Percentiles rank a stretch among this genome's conserved stretches.
Evolutionary conservation across 2,888 invertebrate species (phyloP).

Genomic region (Gortyna flavago): DNA sequence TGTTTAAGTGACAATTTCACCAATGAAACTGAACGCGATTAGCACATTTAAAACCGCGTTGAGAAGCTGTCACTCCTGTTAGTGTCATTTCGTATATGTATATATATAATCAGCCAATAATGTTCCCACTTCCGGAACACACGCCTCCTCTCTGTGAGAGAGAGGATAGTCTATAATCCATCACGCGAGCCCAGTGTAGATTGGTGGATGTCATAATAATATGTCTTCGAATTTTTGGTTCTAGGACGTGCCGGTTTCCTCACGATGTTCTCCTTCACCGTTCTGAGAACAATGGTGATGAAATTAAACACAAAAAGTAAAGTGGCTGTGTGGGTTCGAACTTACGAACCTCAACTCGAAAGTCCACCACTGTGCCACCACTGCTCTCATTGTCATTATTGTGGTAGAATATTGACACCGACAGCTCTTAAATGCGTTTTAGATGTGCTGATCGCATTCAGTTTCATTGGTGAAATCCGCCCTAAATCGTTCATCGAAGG

Average conservation of each 20-base stretch:
- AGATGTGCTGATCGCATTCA: neutral
- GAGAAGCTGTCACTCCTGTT: neutral
- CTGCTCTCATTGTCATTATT: neutral
- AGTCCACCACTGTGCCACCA: neutral
- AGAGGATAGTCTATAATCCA: no score
- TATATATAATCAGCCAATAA: neutral
- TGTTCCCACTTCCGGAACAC: neutral
- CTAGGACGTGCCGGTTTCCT: neutral
- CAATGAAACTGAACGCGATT: no score
- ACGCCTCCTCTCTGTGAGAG: no score
- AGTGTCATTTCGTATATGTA: neutral
- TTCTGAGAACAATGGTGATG: neutral
- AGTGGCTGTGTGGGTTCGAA: neutral
- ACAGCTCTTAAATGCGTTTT: neutral
- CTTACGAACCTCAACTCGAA: neutral
- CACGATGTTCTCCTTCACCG: neutral
- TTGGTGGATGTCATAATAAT: neutral
- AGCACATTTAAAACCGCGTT: neutral
- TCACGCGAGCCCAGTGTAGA: no score
- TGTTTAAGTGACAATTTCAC: conserved; percentile 1
- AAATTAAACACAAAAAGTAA: neutral
- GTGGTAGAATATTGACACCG: no score
- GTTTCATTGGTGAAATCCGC: neutral
- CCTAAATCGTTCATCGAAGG: neutral
- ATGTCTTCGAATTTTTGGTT: neutral